A percentile compares a stretch with the other conserved stretches of the same genome.
Evolutionary conservation across 1,140 invertebrate genomes (phyloP).

Genomic region (Manduca sexta): DNA sequence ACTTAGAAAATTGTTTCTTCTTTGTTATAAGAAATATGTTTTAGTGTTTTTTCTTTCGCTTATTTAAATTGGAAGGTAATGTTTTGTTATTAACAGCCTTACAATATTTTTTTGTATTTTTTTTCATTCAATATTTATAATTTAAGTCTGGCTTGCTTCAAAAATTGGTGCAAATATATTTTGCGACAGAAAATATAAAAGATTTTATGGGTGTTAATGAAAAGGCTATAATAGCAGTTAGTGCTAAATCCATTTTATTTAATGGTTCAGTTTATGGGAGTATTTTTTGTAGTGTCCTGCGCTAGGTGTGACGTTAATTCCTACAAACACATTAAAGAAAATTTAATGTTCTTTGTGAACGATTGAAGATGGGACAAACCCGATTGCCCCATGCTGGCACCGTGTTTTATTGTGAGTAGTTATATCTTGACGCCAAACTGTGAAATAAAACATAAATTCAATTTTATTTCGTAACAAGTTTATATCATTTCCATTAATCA

Average conservation of each 20-base stretch:
- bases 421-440: conserved; percentile 25
- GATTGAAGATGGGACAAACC: conserved; percentile 18
- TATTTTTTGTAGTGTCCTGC: conserved; percentile 32
- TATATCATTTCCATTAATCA: no score
- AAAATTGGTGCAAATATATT: no score
- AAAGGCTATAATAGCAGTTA: no score
- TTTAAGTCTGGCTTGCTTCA: no score
- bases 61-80: no score
- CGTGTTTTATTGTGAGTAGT: conserved; percentile 31
- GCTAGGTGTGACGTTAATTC: conserved; percentile 38
- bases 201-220: no score
- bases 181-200: no score
- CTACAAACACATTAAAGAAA: conserved; percentile 36
- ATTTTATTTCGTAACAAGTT: no score
- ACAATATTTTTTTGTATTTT: no score
- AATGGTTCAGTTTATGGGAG: conserved; percentile 30
- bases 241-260: not conserved
- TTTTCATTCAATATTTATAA: no score
- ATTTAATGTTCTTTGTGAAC: conserved; percentile 24
- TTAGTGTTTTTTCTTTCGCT: conserved; percentile 10
- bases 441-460: conserved; percentile 31
- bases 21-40: conserved; percentile 42
- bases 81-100: no score
- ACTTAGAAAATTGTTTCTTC: conserved; percentile 37
- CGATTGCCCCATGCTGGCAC: conserved; percentile 7